phyloP scores from a whole-genome alignment of 2,797 vertebrate species.

The Balearica regulorum region DNA sequence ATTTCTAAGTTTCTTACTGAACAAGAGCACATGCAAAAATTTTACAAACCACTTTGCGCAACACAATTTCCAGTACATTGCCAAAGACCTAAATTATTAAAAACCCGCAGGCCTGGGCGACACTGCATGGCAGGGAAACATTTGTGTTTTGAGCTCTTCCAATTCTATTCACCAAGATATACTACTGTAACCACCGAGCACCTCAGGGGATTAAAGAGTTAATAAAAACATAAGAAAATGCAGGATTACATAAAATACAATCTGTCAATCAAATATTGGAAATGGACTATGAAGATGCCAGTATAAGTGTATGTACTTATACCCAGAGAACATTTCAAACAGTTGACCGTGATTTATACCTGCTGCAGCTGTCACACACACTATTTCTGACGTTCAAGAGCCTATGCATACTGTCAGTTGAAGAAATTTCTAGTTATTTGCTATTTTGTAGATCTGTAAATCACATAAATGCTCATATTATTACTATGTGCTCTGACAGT shows the following conservation, averaged over 20 bases:
- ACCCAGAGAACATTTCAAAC: slow-evolving; percentile 43
- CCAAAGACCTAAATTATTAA: background rate
- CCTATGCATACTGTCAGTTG: slow-evolving; percentile 8
- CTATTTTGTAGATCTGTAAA: slow-evolving; percentile 63
- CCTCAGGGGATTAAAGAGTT: background rate
- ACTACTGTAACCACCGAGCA: background rate
- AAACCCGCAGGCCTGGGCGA: accelerated
- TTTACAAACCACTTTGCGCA: background rate
- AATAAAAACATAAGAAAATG: slow-evolving; percentile 6
- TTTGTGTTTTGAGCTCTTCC: background rate
- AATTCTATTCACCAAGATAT: background rate
- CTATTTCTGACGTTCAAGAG: slow-evolving; percentile 32
- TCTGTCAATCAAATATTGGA: slow-evolving; percentile 36
- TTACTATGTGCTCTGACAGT: slow-evolving; percentile 52
- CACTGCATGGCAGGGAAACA: background rate
- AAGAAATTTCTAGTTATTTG: slow-evolving; percentile 65
- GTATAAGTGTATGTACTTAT: slow-evolving; percentile 30
- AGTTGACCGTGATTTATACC: slow-evolving; percentile 24
- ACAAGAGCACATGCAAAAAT: background rate
- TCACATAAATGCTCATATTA: slow-evolving; percentile 65
- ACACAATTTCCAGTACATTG: background rate
- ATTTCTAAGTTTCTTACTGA: background rate
- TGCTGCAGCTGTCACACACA: slow-evolving; percentile 6
- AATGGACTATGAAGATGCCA: slow-evolving; percentile 35
- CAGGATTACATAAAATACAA: slow-evolving; percentile 15